phyloP scores from a whole-genome alignment of 1,140 invertebrate genomes.

The Protaetia brevitarsis region DNA sequence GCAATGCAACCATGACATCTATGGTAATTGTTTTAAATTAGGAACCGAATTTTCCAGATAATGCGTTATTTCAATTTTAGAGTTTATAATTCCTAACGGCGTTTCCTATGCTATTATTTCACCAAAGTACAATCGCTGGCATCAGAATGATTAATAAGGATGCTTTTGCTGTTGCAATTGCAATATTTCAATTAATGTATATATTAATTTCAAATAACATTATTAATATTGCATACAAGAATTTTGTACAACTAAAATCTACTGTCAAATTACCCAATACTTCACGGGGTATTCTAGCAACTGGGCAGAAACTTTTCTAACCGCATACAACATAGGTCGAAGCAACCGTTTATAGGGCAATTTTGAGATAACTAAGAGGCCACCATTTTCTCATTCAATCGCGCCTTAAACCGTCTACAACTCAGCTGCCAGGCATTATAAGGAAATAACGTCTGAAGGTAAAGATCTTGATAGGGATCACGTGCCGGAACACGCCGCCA shows the following conservation, averaged over 20 bases:
- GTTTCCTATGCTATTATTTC: too few species aligned
- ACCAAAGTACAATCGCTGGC: too few species aligned
- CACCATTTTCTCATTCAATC: constrained; percentile 16
- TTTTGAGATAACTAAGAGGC: neutral
- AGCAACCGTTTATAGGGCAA: neutral
- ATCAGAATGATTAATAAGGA: too few species aligned
- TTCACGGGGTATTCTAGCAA: neutral
- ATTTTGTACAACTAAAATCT: neutral
- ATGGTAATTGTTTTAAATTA: too few species aligned
- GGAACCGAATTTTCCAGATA: too few species aligned
- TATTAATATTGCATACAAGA: too few species aligned
- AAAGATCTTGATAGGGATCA: neutral
- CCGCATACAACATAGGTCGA: neutral
- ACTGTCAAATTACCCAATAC: neutral
- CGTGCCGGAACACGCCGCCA: neutral
- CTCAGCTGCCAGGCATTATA: neutral
- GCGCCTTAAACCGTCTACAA: neutral
- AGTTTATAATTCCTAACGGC: too few species aligned
- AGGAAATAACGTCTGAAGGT: neutral
- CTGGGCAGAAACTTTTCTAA: neutral
- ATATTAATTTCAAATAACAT: too few species aligned
- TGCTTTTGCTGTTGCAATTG: too few species aligned
- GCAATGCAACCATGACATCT: too few species aligned
- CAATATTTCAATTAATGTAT: too few species aligned
- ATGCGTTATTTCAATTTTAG: too few species aligned